phyloP scores from a whole-genome alignment of 2,113 vertebrate genomes.

The Struthio camelus region DNA sequence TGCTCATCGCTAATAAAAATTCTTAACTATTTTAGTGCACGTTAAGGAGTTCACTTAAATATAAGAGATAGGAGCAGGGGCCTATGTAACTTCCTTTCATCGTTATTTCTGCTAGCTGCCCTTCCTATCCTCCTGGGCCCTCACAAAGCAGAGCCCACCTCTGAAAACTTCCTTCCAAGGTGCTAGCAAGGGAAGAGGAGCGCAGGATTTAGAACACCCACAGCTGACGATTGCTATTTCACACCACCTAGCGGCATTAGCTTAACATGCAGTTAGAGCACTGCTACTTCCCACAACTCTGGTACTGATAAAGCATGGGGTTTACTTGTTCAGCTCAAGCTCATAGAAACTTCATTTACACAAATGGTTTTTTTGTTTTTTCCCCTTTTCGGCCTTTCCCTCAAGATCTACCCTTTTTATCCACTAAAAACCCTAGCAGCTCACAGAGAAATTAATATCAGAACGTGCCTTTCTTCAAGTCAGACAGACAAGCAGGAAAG shows the following conservation, averaged over 20 bases:
- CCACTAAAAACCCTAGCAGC: background rate
- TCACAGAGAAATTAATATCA: too few species aligned
- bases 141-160: background rate
- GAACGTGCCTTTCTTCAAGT: too few species aligned
- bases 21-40: background rate
- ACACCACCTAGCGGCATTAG: background rate
- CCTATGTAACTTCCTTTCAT: background rate
- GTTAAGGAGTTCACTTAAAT: background rate
- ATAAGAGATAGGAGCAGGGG: background rate
- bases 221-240: background rate
- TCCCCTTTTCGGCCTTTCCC: too few species aligned
- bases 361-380: accelerated
- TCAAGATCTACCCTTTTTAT: background rate
- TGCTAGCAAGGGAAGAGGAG: background rate
- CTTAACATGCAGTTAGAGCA: background rate
- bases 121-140: background rate
- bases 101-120: background rate
- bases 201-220: too few species aligned
- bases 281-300: accelerated
- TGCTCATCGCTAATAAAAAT: background rate
- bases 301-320: accelerated
- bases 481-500: background rate
- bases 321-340: too few species aligned
- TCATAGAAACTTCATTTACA: background rate
- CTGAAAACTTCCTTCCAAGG: too few species aligned